Conservation (phyloP, 37 sponge, comb jelly and placozoan genomes). For the Oscarella lobularis region DNA sequence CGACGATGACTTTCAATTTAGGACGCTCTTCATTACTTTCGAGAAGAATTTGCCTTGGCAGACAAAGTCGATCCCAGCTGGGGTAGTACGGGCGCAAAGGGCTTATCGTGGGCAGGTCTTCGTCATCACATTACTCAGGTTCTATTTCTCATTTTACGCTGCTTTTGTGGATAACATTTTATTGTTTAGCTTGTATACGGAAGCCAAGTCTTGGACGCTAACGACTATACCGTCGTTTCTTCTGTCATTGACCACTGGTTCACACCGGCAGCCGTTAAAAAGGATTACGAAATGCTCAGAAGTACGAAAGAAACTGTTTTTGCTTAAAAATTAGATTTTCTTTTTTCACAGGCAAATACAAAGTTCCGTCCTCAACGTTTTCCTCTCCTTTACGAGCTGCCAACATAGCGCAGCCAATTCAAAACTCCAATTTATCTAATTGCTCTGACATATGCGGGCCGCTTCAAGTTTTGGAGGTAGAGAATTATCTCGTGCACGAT, state of each 20-base stretch:
- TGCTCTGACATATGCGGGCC: too few relatives aligned
- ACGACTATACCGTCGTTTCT: conserved; percentile 10
- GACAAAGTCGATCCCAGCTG: not conserved
- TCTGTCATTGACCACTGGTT: conserved; percentile 64
- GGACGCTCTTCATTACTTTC: not conserved
- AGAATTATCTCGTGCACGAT: too few relatives aligned
- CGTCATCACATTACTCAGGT: not conserved
- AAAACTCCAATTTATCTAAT: too few relatives aligned
- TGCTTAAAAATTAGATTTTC: too few relatives aligned
- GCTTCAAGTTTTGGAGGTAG: too few relatives aligned
- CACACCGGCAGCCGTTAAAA: conserved; percentile 33
- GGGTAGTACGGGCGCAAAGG: not conserved
- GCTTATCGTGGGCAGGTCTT: not conserved
- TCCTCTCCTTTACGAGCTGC: too few relatives aligned
- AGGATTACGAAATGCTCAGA: conserved; percentile 8
- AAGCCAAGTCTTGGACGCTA: conserved; percentile 18
- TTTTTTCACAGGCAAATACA: too few relatives aligned
- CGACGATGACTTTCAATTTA: not conserved
- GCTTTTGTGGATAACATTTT: too few relatives aligned
- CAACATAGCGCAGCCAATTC: too few relatives aligned
- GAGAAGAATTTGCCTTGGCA: not conserved
- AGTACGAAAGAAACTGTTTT: too few relatives aligned
- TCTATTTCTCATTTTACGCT: too few relatives aligned
- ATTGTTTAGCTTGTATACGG: conserved; percentile 61
- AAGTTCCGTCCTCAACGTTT: too few relatives aligned